Conservation (phyloP, 2,888 invertebrate species). For the Craniophora ligustri region DNA sequence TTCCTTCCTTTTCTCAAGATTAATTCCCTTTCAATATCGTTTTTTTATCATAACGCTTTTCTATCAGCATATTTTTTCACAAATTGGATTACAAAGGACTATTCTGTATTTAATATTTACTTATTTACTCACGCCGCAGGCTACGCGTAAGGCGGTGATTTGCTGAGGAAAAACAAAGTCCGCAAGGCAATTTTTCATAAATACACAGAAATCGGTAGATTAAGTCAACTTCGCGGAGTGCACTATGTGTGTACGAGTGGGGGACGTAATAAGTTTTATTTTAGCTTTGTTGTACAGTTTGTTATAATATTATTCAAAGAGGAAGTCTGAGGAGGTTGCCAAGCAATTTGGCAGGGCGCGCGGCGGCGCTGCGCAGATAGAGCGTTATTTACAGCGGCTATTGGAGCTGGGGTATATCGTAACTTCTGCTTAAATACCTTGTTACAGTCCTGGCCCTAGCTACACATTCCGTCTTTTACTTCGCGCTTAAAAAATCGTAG, state of each 20-base stretch:
- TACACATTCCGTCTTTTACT: constrained; percentile 61
- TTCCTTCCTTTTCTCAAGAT: constrained; percentile 63
- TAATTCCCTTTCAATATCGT: constrained; percentile 61
- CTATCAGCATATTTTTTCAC: constrained; percentile 45
- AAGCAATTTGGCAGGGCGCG: constrained; percentile 84
- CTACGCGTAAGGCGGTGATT: constrained; percentile 6
- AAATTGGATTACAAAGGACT: constrained; percentile 53
- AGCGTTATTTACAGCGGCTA: constrained; percentile 82
- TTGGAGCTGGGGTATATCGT: constrained; percentile 76
- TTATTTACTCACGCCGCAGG: constrained; percentile 50
- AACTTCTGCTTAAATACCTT: constrained; percentile 84
- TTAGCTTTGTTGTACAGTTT: constrained; percentile 78
- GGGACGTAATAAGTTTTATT: constrained; percentile 68
- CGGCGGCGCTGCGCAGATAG: constrained; percentile 78
- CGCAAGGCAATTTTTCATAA: constrained; percentile 35
- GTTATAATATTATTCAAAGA: constrained; percentile 85
- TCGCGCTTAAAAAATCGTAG: constrained; percentile 60
- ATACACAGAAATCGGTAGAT: constrained; percentile 27
- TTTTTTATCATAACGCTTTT: constrained; percentile 56
- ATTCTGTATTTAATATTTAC: constrained; percentile 47
- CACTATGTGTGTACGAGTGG: constrained; percentile 48
- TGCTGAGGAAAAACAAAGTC: constrained; percentile 10
- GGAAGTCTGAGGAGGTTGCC: constrained; percentile 84
- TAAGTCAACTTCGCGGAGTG: constrained; percentile 26
- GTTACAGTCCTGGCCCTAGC: constrained; percentile 67